Percentiles rank a stretch among this genome's conserved stretches.
phyloP scores from a whole-genome alignment of 2,113 vertebrate genomes.

The Oreocharis arfaki region DNA sequence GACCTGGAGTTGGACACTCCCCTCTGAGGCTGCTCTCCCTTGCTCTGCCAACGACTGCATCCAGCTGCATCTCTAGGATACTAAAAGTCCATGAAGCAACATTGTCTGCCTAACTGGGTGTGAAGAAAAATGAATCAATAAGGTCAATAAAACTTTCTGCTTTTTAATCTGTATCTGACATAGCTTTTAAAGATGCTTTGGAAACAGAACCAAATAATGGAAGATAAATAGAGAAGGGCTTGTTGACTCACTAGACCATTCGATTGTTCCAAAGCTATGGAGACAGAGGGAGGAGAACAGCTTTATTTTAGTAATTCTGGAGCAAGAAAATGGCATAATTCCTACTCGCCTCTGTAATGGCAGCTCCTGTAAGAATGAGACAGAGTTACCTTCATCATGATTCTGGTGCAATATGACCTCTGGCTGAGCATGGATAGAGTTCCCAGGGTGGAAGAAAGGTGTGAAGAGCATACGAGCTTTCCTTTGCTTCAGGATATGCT shows the following conservation, averaged over 20 bases:
- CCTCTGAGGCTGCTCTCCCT: not conserved
- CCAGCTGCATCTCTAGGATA: not conserved
- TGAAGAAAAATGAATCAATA: not conserved
- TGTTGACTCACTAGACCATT: not conserved
- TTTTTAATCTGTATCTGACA: not conserved
- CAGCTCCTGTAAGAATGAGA: not conserved
- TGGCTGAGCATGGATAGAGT: slow-evolving; percentile 85
- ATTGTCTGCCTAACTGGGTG: not conserved
- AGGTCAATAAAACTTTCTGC: not conserved
- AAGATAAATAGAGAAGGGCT: not conserved
- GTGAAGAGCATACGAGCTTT: slow-evolving; percentile 85
- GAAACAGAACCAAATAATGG: not conserved
- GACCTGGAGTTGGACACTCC: not conserved
- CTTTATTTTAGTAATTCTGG: not conserved
- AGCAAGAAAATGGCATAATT: not conserved
- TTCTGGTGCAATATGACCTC: slow-evolving; percentile 85
- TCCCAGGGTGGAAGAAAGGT: slow-evolving; percentile 88
- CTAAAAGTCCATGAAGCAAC: not conserved
- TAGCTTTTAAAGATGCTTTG: not conserved
- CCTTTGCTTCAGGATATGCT: slow-evolving; percentile 96
- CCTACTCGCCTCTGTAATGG: not conserved
- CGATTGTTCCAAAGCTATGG: not conserved
- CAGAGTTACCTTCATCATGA: slow-evolving; percentile 87
- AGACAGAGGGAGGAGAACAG: not conserved
- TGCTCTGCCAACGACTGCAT: not conserved